Percentiles rank a stretch among this genome's conserved stretches.
phyloP scores from a whole-genome alignment of 2,113 vertebrate species.

The Sula dactylatra region DNA sequence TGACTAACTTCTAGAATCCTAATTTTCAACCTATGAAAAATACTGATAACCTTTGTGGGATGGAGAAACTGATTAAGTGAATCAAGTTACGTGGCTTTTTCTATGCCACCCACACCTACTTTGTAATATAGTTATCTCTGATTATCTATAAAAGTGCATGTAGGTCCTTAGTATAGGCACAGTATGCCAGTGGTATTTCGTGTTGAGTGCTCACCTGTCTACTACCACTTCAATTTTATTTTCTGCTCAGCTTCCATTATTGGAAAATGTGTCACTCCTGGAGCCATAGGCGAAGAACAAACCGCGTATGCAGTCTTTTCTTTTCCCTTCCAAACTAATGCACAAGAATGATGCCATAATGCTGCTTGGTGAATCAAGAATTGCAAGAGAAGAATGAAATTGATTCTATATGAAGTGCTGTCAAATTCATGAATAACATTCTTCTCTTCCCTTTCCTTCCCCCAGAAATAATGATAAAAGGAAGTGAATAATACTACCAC shows the following conservation, averaged over 20 bases:
- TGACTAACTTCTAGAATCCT: background rate
- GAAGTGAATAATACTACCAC: background rate
- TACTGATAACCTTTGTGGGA: background rate
- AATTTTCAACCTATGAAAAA: background rate
- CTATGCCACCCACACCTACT: background rate
- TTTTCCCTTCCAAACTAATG: conserved; percentile 39
- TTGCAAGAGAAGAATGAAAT: conserved; percentile 32
- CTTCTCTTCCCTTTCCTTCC: background rate
- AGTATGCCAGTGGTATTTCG: background rate
- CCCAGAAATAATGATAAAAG: background rate
- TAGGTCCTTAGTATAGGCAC: background rate
- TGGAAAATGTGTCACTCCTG: background rate
- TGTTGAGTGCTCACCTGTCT: background rate
- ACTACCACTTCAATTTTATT: conserved; percentile 25
- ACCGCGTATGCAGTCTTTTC: background rate
- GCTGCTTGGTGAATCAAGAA: conserved; percentile 41
- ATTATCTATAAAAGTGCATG: background rate
- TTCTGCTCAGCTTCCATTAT: background rate
- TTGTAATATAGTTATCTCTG: background rate
- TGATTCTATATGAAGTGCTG: conserved; percentile 53
- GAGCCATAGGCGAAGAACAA: conserved; percentile 38
- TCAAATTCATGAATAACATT: conserved; percentile 23
- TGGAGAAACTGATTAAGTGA: background rate
- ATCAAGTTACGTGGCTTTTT: background rate
- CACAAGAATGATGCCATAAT: conserved; percentile 46